phyloP scores from a whole-genome alignment of 2,888 invertebrate genomes.

The Mystacides longicornis region DNA sequence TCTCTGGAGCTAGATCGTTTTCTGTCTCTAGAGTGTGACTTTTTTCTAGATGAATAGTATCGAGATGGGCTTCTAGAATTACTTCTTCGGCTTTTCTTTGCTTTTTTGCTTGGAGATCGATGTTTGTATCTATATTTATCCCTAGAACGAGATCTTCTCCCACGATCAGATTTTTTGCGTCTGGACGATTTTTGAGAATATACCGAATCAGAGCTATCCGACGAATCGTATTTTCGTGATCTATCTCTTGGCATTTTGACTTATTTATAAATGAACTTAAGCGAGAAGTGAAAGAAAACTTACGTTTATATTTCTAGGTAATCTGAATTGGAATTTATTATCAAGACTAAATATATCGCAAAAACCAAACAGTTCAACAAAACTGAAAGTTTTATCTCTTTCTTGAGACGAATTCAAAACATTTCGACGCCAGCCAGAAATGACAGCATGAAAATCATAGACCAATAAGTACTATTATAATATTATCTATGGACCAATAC shows the following conservation, averaged over 20 bases:
- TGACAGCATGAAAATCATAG: no score
- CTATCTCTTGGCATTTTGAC: slow-evolving; percentile 40
- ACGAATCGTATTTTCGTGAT: slow-evolving; percentile 34
- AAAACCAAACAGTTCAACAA: no score
- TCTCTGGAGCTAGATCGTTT: slow-evolving; percentile 30
- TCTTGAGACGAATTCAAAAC: no score
- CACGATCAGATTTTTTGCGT: slow-evolving; percentile 13
- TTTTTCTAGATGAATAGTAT: slow-evolving; percentile 4
- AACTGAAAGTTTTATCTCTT: no score
- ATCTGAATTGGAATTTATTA: no score
- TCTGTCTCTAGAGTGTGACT: slow-evolving; percentile 37
- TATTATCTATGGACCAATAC: no score
- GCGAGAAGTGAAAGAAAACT: no score
- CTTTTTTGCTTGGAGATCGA: slow-evolving; percentile 32
- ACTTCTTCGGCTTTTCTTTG: neutral
- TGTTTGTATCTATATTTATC: slow-evolving; percentile 10
- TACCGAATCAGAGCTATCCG: slow-evolving; percentile 42
- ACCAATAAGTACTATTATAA: no score
- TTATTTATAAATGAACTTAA: no score
- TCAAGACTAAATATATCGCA: no score
- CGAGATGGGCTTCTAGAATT: neutral
- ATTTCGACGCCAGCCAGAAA: no score
- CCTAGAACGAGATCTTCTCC: slow-evolving; percentile 13
- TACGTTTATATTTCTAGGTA: no score
- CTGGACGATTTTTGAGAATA: slow-evolving; percentile 19